Evolutionary conservation across 1,140 invertebrate species (phyloP).

Genomic region (Zaprionus vittiger): DNA sequence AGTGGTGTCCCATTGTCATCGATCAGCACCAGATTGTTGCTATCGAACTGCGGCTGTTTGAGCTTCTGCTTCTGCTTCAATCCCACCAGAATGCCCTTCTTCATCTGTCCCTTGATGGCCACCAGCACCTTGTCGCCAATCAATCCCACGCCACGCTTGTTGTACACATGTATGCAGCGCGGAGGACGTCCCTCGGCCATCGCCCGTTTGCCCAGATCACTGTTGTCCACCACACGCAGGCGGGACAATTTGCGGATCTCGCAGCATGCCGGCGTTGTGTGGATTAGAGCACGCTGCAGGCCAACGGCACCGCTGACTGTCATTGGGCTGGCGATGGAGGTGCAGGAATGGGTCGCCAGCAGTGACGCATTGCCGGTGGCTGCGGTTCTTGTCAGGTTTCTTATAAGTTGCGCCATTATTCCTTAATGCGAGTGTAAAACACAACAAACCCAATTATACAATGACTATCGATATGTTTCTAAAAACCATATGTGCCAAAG

Average conservation of each 20-base stretch:
- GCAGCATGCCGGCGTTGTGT: constrained; percentile 86
- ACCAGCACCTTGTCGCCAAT: constrained; percentile 95
- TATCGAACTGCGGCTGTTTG: constrained; percentile 96
- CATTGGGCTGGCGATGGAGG: background rate
- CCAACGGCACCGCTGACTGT: background rate
- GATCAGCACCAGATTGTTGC: constrained; percentile 98
- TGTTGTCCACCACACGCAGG: constrained; percentile 97
- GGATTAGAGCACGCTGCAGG: constrained; percentile 75
- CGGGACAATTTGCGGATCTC: constrained; percentile 90
- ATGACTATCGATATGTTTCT: constrained; percentile 35
- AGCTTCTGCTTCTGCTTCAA: constrained; percentile 92
- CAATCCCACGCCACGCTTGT: constrained; percentile 87
- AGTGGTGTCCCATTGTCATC: constrained; percentile 97
- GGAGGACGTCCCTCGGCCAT: constrained; percentile 97
- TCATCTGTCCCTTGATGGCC: constrained; percentile 98
- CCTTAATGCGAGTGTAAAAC: background rate
- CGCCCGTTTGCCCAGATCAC: constrained; percentile 95
- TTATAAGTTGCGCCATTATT: constrained; percentile 44
- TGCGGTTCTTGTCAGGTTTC: constrained; percentile 21
- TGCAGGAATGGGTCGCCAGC: constrained; percentile 33
- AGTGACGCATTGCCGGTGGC: constrained; percentile 13
- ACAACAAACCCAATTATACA: constrained; percentile 49
- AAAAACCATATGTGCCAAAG: background rate
- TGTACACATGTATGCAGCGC: constrained; percentile 95
- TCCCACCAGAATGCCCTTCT: constrained; percentile 97